Evolutionary conservation across 2,888 invertebrate species (phyloP), one percentile per base, ranked within the genome.

Genomic region (Rosalia funebris): DNA sequence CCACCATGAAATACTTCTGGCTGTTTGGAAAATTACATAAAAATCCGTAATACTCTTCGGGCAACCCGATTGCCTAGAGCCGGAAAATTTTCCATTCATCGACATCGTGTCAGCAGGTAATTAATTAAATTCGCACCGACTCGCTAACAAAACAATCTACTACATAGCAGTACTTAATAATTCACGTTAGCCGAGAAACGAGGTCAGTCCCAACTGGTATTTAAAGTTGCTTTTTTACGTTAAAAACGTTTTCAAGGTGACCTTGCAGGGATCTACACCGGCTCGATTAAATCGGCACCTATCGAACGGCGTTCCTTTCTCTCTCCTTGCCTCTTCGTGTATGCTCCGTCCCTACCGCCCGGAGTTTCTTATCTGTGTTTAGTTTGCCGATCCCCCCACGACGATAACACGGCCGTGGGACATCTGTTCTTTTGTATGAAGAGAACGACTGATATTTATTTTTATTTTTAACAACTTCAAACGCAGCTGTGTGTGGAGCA

Each of bases 121-220:
- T 53, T 53, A 53, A 53, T 53, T 53, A 41, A 25, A 53, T 53
- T 34, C 53, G 31, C 42, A 25, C 42, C 15, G 31, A 42, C 53
- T 53, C 53, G 53, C 31, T 42, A 53, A 42, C 53, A 31, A 53
- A 53, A 50, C 53, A 32, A 50, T 42, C 37, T 39, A 19, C 53
- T 42, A 25, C 53, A 53, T 53, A 53, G 53, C 53, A 53, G 53
- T 53, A 53, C 52, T 20, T 46, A 25, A 39, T 39, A 50, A 50
- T 39, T 42, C 53, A 41, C 53, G 42, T 31, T 53, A 53, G 25
- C 15, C 14, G 32, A 53, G 53, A 42, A 53, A 53, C 41, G 53
- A 53, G 53, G 53, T 53, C 53, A 42, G 53, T 42, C 32, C 17
- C 3, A 12, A 19, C 47, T 36, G 36, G 47, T 36, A 48, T 48